Conservation (phyloP, 2,797 vertebrate genomes). For the Eupleurogrammus muticus region DNA sequence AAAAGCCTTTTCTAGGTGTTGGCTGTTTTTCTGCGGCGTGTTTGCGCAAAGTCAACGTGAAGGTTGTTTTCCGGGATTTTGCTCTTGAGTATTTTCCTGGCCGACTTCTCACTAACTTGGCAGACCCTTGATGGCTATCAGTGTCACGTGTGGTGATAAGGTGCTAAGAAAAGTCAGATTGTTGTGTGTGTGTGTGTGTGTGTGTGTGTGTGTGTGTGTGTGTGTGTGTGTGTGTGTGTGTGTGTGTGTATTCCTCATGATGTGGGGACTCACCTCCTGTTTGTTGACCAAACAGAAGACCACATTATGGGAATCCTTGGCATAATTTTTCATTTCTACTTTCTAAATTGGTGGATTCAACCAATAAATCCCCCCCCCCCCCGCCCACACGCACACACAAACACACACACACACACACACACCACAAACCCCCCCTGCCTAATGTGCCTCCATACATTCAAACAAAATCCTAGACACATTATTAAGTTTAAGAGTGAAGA, state of each 20-base stretch:
- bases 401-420: too few relatives aligned
- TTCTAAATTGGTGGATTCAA: too few relatives aligned
- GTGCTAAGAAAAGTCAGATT: background rate
- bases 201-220: too few relatives aligned
- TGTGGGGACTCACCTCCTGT: background rate
- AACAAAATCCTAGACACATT: too few relatives aligned
- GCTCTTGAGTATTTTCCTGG: conserved; percentile 14
- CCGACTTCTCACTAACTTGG: conserved; percentile 1
- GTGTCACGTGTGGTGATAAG: conserved; percentile 34
- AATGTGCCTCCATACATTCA: too few relatives aligned
- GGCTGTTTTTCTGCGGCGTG: background rate
- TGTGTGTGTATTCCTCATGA: too few relatives aligned
- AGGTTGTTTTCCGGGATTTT: conserved; percentile 17
- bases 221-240: too few relatives aligned
- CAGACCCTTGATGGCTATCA: conserved; percentile 8
- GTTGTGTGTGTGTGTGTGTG: conserved; percentile 5
- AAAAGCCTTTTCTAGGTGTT: conserved; percentile 12
- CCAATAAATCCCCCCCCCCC: too few relatives aligned
- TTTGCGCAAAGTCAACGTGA: conserved; percentile 8
- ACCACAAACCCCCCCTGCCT: too few relatives aligned
- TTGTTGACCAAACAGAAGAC: background rate
- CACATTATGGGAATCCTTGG: background rate
- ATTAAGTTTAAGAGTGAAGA: too few relatives aligned
- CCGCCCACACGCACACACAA: too few relatives aligned
- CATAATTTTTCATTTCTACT: too few relatives aligned